Evolutionary conservation across 1,140 invertebrate species (phyloP), one percentile per base, ranked within the genome.

Genomic region (Drosophila punjabiensis): DNA sequence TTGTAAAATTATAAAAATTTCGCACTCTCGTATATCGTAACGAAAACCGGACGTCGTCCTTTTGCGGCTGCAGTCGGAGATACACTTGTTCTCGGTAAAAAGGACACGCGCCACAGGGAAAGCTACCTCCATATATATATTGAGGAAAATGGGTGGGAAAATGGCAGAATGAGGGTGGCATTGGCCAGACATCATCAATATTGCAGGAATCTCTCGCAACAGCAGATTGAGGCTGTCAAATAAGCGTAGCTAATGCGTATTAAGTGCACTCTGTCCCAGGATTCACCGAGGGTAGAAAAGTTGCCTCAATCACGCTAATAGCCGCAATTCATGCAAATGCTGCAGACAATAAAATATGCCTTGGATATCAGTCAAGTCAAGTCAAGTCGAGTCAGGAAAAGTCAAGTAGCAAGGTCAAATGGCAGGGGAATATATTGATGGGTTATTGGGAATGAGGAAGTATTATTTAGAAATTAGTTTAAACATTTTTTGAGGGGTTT

Each of bases 1-100:
- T 90, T 90, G 86, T 90, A 90, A 89, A 90, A 90, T 89, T 91
- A 86, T 89, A 85, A 90, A 90, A 90, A 90, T 86, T 85, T 90
- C 82, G 86, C 86, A 90, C 86, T 90, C 73, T 47, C 63, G 11
- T 37, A 3, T 47, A 9, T 71, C 82, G 69, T 58, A 81, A 71
- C 82, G 78, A 77, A 69, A 58, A 65, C 65, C 84, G 82, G 56
- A 82, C 62, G 83, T 79, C 82, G 83, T 70, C 50, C 79, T 64
- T 61, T 50, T 70, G 78, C 68, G 68, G 59, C 73, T 58, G 47
- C 48, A 73, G 24, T 62, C 24, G 47, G 52, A 86, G 86, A 90
- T 90, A 90, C 86, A 90, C 86, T 90, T 90, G 86, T 81, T 88
- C 37, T 62, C 76, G 50, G 32, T 7, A 68, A 50, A 50, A 64